Percentiles rank a stretch among this genome's conserved stretches.
Conservation (phyloP, 2,797 vertebrate species). For the Pyrocephalus nanus region DNA sequence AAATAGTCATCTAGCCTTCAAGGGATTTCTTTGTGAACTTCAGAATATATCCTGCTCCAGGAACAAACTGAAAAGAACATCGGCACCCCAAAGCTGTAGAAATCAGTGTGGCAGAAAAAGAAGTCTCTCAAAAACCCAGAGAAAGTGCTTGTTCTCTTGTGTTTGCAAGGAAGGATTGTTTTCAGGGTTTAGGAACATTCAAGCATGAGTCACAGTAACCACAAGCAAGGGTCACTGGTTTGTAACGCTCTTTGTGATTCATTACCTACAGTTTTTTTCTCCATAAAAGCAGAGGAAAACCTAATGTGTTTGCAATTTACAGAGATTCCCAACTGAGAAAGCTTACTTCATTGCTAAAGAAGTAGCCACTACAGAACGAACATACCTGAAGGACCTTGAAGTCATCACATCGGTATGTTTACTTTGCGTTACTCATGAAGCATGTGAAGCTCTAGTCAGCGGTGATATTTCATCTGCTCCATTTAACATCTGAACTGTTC, state of each 20-base stretch:
- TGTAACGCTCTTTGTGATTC: not conserved
- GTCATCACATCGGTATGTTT: slow-evolving; percentile 90
- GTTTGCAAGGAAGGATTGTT: not conserved
- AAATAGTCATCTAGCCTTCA: not conserved
- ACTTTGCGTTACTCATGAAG: not conserved
- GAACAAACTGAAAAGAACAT: not conserved
- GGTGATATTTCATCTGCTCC: not conserved
- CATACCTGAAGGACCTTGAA: slow-evolving; percentile 94
- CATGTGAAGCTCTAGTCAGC: not conserved
- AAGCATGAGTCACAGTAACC: slow-evolving; percentile 23
- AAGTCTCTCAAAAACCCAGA: not conserved
- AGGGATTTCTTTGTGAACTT: not conserved
- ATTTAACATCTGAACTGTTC: not conserved
- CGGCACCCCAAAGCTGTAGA: not conserved
- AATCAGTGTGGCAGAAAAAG: not conserved
- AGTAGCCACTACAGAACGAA: slow-evolving; percentile 90
- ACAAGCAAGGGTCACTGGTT: slow-evolving; percentile 15
- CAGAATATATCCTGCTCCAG: not conserved
- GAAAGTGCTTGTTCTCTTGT: not conserved
- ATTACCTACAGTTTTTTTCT: not conserved
- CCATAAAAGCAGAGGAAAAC: not conserved
- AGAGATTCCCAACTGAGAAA: slow-evolving; percentile 92
- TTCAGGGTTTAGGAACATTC: not conserved
- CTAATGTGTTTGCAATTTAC: slow-evolving; percentile 67
- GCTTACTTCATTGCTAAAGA: slow-evolving; percentile 96